These are phyloP conservation scores for Macrobrachium nipponense DNA, from an alignment of 1,140 invertebrate species.

Conservation along the genomic window DNA sequence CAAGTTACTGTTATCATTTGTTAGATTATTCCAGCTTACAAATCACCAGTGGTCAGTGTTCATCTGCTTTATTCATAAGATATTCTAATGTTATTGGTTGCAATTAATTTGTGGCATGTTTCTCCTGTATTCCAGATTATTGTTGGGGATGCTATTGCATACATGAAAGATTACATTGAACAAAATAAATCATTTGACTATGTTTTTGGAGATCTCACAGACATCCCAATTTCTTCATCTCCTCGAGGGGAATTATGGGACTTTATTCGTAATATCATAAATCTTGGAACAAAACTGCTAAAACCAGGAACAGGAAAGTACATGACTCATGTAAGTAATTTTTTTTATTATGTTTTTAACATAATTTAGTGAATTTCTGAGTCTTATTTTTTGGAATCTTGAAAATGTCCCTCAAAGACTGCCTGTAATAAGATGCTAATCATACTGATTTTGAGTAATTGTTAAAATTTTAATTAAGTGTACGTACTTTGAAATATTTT, in stretches of 20 bases:
- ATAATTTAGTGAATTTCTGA: not conserved
- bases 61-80: not conserved
- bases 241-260: constrained; percentile 84
- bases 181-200: constrained; percentile 89
- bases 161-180: constrained; percentile 81
- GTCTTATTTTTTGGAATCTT: not conserved
- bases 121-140: constrained; percentile 77
- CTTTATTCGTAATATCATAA: constrained; percentile 86
- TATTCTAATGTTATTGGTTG: not conserved
- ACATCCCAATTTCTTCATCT: constrained; percentile 85
- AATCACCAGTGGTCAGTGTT: no score
- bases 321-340: constrained; percentile 84
- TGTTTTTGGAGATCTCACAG: constrained; percentile 92
- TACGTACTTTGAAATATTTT: not conserved
- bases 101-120: not conserved
- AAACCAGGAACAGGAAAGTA: constrained; percentile 83
- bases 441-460: not conserved
- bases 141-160: constrained; percentile 88
- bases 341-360: not conserved
- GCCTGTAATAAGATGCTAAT: no score
- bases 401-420: not conserved
- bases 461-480: not conserved
- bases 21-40: no score
- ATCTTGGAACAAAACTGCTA: constrained; percentile 82
- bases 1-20: no score